Conservation (phyloP, 2,113 vertebrate species). For the Myrmecobius fasciatus region DNA sequence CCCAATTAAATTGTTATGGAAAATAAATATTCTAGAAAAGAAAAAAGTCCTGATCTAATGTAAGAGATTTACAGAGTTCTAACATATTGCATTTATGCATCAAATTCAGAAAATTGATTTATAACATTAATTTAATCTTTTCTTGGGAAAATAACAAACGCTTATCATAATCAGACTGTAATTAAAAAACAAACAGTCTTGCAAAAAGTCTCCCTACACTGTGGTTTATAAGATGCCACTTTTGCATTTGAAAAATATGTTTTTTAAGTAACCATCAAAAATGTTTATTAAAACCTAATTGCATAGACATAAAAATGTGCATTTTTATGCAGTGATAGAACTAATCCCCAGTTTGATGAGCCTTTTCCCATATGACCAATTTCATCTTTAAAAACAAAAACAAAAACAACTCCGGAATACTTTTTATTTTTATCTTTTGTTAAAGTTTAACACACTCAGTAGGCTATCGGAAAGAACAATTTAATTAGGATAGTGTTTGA, state of each 20-base stretch:
- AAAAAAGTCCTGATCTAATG: conserved; percentile 48
- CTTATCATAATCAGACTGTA: conserved; percentile 79
- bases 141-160: conserved; percentile 76
- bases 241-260: conserved; percentile 79
- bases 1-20: conserved; percentile 53
- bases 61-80: conserved; percentile 58
- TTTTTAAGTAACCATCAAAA: conserved; percentile 81
- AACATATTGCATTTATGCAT: conserved; percentile 67
- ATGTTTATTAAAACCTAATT: conserved; percentile 83
- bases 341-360: conserved; percentile 74
- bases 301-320: conserved; percentile 74
- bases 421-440: conserved; percentile 66
- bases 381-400: conserved; percentile 55
- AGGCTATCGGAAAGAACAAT: conserved; percentile 55
- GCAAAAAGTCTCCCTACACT: conserved; percentile 73
- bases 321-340: conserved; percentile 66
- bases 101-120: conserved; percentile 79
- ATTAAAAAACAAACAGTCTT: conserved; percentile 82
- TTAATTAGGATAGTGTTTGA: conserved; percentile 65
- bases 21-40: conserved; percentile 65
- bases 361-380: conserved; percentile 60
- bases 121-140: conserved; percentile 79
- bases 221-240: conserved; percentile 78
- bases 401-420: neutral
- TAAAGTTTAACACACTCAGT: conserved; percentile 60